Percentiles rank a stretch among this genome's conserved stretches.
Evolutionary conservation across 2,888 invertebrate genomes (phyloP).

Genomic region (Microdon myrmicae): DNA sequence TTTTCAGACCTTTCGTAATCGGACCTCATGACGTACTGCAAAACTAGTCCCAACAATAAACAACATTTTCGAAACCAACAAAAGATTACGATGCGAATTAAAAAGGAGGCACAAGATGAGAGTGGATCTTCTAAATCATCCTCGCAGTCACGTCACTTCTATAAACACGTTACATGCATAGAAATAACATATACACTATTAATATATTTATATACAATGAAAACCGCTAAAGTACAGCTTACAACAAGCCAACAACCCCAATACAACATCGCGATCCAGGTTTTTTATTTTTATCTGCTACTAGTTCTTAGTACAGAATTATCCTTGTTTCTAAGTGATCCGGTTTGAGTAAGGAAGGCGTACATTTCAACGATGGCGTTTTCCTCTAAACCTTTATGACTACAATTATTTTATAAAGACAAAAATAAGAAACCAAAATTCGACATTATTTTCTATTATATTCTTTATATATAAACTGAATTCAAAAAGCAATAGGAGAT

Average conservation of each 20-base stretch:
- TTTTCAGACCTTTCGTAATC: constrained; percentile 66
- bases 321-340: too few relatives aligned
- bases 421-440: too few relatives aligned
- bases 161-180: constrained; percentile 26
- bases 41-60: constrained; percentile 54
- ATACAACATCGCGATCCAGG: constrained; percentile 24
- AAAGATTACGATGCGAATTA: constrained; percentile 42
- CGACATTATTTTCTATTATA: too few relatives aligned
- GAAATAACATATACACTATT: constrained; percentile 40
- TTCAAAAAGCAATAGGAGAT: too few relatives aligned
- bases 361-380: too few relatives aligned
- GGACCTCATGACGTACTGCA: constrained; percentile 58
- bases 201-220: constrained; percentile 52
- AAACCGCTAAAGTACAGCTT: constrained; percentile 41
- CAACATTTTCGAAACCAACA: constrained; percentile 30
- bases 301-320: too few relatives aligned
- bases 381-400: too few relatives aligned
- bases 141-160: constrained; percentile 44
- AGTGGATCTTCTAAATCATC: constrained; percentile 30
- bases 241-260: too few relatives aligned
- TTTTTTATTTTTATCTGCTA: constrained; percentile 9
- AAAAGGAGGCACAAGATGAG: constrained; percentile 39
- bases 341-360: too few relatives aligned
- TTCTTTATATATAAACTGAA: too few relatives aligned
- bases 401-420: too few relatives aligned